Percentiles rank a stretch among this genome's conserved stretches.
These are phyloP conservation scores for Hirtodrosophila histrioides DNA, from an alignment of 2,888 invertebrate species.

Conservation along the genomic window DNA sequence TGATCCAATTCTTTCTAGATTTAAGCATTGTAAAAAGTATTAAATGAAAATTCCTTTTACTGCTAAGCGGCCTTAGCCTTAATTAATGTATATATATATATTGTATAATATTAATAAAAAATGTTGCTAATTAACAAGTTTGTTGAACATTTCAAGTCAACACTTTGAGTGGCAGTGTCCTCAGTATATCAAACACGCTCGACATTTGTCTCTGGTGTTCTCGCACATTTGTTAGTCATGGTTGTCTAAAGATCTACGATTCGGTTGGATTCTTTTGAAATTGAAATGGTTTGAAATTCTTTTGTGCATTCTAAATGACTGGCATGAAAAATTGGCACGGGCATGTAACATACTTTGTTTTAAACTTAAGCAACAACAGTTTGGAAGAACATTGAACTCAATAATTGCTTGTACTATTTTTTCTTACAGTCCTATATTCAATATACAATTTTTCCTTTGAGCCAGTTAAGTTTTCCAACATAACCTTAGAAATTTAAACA, in stretches of 20 bases:
- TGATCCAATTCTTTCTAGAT: slow-evolving; percentile 15
- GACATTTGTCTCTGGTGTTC: slow-evolving; percentile 36
- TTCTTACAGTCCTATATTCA: too few species aligned
- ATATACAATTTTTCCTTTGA: too few species aligned
- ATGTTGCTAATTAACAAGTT: slow-evolving; percentile 69
- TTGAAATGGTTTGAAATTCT: slow-evolving; percentile 35
- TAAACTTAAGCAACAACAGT: not conserved
- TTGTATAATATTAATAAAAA: slow-evolving; percentile 30
- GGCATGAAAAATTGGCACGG: slow-evolving; percentile 3
- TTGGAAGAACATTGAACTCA: not conserved
- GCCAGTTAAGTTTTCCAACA: too few species aligned
- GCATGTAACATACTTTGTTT: slow-evolving; percentile 1
- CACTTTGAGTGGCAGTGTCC: slow-evolving; percentile 31
- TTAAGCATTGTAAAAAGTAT: slow-evolving; percentile 3
- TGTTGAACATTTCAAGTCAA: slow-evolving; percentile 42
- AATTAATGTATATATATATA: not conserved
- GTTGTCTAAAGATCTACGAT: slow-evolving; percentile 36
- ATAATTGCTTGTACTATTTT: not conserved
- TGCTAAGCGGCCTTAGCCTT: slow-evolving; percentile 1
- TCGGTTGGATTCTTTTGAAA: slow-evolving; percentile 33
- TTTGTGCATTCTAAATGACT: slow-evolving; percentile 11
- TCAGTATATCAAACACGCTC: slow-evolving; percentile 31
- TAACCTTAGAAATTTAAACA: too few species aligned
- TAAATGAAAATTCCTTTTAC: slow-evolving; percentile 8
- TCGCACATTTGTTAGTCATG: slow-evolving; percentile 43